Conservation (phyloP, 2,797 vertebrate genomes). For the Carcharodon carcharias region DNA sequence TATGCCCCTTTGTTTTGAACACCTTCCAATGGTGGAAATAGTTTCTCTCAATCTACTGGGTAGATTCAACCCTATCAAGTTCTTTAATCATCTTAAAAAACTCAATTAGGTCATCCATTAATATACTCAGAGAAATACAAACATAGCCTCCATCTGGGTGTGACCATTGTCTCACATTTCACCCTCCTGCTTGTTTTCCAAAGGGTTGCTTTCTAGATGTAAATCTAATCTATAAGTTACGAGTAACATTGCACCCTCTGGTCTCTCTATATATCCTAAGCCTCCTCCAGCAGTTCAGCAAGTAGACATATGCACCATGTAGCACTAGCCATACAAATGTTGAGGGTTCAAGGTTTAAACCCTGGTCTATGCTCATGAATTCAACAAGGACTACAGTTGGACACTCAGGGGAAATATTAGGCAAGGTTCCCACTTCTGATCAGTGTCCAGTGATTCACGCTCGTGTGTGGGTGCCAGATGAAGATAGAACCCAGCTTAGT, state of each 20-base stretch:
- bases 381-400: background rate
- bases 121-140: background rate
- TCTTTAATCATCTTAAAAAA: background rate
- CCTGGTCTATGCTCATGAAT: background rate
- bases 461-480: background rate
- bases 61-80: background rate
- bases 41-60: background rate
- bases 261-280: background rate
- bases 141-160: background rate
- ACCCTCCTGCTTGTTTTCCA: background rate
- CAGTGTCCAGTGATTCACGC: background rate
- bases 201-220: background rate
- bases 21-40: background rate
- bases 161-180: background rate
- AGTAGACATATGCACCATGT: background rate
- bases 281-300: background rate
- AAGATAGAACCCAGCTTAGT: background rate
- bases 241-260: background rate
- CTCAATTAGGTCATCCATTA: background rate
- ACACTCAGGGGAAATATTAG: background rate
- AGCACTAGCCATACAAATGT: background rate
- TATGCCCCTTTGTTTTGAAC: background rate
- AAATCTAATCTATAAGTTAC: background rate
- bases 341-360: background rate
- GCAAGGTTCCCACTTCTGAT: background rate